phyloP scores from a whole-genome alignment of 2,888 invertebrate species.

The Platypus cylindrus region DNA sequence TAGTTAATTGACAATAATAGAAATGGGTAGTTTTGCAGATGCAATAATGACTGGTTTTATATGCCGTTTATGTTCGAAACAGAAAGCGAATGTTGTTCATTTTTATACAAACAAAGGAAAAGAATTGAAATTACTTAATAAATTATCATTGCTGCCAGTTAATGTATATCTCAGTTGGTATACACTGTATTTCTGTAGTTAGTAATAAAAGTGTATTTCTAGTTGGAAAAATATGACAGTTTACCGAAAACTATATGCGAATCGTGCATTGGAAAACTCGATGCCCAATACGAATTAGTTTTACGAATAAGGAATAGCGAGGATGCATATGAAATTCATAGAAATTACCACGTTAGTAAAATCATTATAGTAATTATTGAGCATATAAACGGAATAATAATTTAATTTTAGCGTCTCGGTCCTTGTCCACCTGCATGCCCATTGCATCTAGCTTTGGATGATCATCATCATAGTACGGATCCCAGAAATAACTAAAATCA shows the following conservation, averaged over 20 bases:
- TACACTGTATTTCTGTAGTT: background rate
- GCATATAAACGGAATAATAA: slow-evolving; percentile 2
- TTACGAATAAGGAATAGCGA: slow-evolving; percentile 36
- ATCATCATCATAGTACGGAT: no score
- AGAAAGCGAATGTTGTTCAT: slow-evolving; percentile 72
- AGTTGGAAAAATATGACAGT: slow-evolving; percentile 36
- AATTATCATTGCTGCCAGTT: slow-evolving; percentile 70
- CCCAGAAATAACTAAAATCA: no score
- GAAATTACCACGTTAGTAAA: slow-evolving; percentile 28
- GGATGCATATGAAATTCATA: slow-evolving; percentile 27
- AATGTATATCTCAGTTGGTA: slow-evolving; percentile 64
- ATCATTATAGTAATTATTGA: background rate
- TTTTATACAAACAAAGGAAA: slow-evolving; percentile 71
- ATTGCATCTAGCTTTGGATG: slow-evolving; percentile 23
- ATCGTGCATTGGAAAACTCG: slow-evolving; percentile 41
- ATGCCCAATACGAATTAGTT: slow-evolving; percentile 39
- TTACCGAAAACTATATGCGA: slow-evolving; percentile 56
- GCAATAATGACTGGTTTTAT: slow-evolving; percentile 73
- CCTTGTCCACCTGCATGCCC: slow-evolving; percentile 30
- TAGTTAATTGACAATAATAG: no score
- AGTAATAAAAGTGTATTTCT: slow-evolving; percentile 13
- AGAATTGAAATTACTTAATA: slow-evolving; percentile 60
- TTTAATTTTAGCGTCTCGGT: slow-evolving; percentile 26
- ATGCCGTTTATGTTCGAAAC: slow-evolving; percentile 75
- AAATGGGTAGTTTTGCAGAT: slow-evolving; percentile 71